Conservation (phyloP, 1,140 invertebrate species). For the Whitmania pigra region DNA sequence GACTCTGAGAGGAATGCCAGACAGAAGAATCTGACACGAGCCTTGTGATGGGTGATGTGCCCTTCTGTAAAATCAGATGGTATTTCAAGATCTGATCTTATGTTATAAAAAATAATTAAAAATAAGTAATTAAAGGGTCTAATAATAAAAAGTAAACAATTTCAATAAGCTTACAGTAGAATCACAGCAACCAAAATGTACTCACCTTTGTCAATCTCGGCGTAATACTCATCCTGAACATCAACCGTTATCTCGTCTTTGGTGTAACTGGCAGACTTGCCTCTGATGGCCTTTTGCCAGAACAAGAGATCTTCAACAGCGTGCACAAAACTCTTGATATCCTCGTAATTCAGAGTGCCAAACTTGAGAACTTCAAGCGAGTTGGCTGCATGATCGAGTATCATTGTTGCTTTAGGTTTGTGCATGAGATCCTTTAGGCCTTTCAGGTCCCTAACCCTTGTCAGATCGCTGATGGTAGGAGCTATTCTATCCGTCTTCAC, state of each 20-base stretch:
- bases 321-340: constrained; percentile 77
- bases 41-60: constrained; percentile 73
- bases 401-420: constrained; percentile 45
- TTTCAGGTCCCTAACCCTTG: constrained; percentile 25
- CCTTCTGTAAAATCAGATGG: constrained; percentile 26
- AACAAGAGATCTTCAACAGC: constrained; percentile 68
- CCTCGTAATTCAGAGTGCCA: constrained; percentile 73
- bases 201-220: constrained; percentile 70
- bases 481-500: constrained; percentile 88
- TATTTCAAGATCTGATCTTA: too few species aligned
- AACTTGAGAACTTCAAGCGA: constrained; percentile 91
- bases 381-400: constrained; percentile 88
- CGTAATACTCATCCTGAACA: constrained; percentile 87
- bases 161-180: not conserved
- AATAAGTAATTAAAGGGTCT: too few species aligned
- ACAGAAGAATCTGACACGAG: constrained; percentile 85
- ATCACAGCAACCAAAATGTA: not conserved
- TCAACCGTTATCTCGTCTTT: constrained; percentile 95
- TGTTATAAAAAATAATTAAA: too few species aligned
- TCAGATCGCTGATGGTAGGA: constrained; percentile 26
- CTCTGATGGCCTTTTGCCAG: constrained; percentile 34
- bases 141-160: not conserved
- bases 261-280: constrained; percentile 67
- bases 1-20: constrained; percentile 65
- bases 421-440: constrained; percentile 30